A percentile compares a stretch with the other conserved stretches of the same genome.
phyloP scores from a whole-genome alignment of 2,888 invertebrate genomes.

The Iselma pallidipennis region DNA sequence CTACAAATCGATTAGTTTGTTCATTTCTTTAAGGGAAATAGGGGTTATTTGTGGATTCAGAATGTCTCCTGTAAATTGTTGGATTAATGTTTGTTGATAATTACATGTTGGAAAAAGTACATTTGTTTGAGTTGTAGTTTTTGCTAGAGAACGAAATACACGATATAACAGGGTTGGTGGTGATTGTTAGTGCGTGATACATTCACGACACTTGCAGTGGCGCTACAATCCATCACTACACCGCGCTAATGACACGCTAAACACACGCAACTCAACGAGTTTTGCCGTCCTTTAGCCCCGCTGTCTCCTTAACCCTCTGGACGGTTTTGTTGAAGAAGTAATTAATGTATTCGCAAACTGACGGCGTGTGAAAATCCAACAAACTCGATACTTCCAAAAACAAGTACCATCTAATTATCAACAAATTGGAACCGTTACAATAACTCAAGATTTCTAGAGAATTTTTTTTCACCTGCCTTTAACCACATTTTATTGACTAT shows the following conservation, averaged over 20 bases:
- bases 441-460: not conserved
- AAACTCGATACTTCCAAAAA: constrained; percentile 12
- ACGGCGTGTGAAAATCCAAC: constrained; percentile 48
- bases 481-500: not conserved
- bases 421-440: constrained; percentile 7
- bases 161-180: constrained; percentile 38
- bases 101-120: constrained; percentile 23
- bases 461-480: not conserved
- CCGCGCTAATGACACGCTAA: constrained; percentile 55
- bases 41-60: not conserved
- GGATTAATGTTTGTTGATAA: constrained; percentile 9
- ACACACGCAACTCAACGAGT: constrained; percentile 50
- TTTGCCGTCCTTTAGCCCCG: constrained; percentile 34
- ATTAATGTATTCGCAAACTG: constrained; percentile 52
- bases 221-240: constrained; percentile 53
- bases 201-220: constrained; percentile 53
- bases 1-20: not conserved
- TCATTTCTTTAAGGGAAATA: not conserved
- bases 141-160: constrained; percentile 14
- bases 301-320: constrained; percentile 34
- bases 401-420: constrained; percentile 15
- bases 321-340: constrained; percentile 42
- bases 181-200: constrained; percentile 53
- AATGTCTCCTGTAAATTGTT: constrained; percentile 18
- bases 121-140: constrained; percentile 21